Base-by-base conservation (phyloP, 2,113 vertebrate genomes). In the Actenoides hombroni region DNA sequence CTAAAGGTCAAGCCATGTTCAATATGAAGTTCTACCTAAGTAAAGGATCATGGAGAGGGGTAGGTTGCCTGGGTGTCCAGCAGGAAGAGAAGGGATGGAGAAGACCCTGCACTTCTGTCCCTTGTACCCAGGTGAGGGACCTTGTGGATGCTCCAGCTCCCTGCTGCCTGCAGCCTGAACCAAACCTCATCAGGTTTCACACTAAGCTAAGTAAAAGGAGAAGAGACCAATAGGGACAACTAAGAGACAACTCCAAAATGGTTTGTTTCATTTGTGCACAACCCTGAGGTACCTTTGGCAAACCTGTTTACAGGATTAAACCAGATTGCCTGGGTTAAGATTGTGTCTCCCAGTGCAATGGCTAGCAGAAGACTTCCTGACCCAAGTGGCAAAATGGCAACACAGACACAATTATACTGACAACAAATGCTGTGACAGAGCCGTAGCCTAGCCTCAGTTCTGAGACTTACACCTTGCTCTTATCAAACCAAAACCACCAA, bases 141-240 rank as follows among this genome's bases (percentile, higher is more conserved):
- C 8, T 14, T 65, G 18, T 0, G 2, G 68, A 29, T 81, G 31
- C 40, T 84, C 63, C 37, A 10, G 12, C n/a, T 81, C 57, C 29
- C 18, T 73, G 35, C 42, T 0, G 3, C 21, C 0, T 0, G 0
- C 40, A 77, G 40, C 5, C 11, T 25, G 18, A 1, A 2, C 17
- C 63, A 83, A 83, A 76, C n/a, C 26, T 33, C 1, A 4, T 20
- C 44, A 73, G 40, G 31, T 18, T 86, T 88, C 48, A 16, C 11
- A 7, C 0, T 0, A 19, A 57, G 26, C 25, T 63, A 63, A 18
- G 21, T 69, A 86, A 86, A 77, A 92, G 67, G 26, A 39, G 19
- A 56, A 61, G 39, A 46, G 10, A 88, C 28, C 16, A 16, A 7
- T 6, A 23, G 16, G 17, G 15, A 69, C 54, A 81, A 9, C 28